phyloP scores from a whole-genome alignment of 2,888 invertebrate genomes.

The Pycnomerus fuliginosus region DNA sequence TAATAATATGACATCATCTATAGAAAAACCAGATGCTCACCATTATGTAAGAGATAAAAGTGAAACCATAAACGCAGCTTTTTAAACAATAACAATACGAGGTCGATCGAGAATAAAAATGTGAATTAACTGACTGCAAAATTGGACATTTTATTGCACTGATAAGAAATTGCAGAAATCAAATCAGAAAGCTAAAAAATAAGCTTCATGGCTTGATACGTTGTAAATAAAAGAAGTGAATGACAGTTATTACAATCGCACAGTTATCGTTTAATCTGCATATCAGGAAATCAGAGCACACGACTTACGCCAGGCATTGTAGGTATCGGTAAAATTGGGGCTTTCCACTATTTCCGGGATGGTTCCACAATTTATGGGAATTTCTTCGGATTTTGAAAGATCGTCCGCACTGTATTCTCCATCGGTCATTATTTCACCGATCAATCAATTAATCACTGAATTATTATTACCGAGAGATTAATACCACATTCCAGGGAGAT shows the following conservation, averaged over 20 bases:
- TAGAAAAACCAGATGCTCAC: conserved; percentile 11
- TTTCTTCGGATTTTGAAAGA: conserved; percentile 35
- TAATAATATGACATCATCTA: conserved; percentile 16
- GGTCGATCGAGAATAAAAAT: no score
- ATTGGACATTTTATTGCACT: no score
- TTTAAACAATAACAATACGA: conserved; percentile 9
- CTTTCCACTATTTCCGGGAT: conserved; percentile 34
- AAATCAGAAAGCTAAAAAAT: no score
- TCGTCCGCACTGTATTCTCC: conserved; percentile 33
- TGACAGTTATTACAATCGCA: conserved; percentile 16
- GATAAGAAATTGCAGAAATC: no score
- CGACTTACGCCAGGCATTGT: conserved; percentile 45
- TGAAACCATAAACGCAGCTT: conserved; percentile 6
- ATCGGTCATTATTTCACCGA: conserved; percentile 34
- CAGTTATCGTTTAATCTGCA: conserved; percentile 14
- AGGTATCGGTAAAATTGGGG: conserved; percentile 38
- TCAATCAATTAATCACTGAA: no score
- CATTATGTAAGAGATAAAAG: conserved; percentile 14
- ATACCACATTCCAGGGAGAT: no score
- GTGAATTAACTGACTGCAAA: no score
- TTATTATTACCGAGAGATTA: no score
- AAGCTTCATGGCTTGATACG: no score
- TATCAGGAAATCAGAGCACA: conserved; percentile 11
- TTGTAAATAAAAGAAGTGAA: no score
- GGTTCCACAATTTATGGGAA: conserved; percentile 20